phyloP scores from a whole-genome alignment of 1,140 invertebrate species.

The Sipha flava region DNA sequence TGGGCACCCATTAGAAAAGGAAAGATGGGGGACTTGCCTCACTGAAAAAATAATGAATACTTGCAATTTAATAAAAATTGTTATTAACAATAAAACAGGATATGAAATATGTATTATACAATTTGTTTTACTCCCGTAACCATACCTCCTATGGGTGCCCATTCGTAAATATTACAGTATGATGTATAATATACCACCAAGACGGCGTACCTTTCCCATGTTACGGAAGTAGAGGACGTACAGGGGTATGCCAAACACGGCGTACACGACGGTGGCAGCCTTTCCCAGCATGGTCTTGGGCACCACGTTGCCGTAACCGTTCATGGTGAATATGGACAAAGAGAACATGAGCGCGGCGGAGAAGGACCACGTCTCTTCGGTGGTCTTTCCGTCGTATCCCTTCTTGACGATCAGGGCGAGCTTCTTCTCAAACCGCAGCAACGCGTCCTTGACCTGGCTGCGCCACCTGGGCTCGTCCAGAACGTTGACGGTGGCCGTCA shows the following conservation, averaged over 20 bases:
- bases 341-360: slow-evolving; percentile 80
- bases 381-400: slow-evolving; percentile 67
- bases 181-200: background rate
- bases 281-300: slow-evolving; percentile 86
- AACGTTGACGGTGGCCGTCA: slow-evolving; percentile 62
- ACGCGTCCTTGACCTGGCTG: slow-evolving; percentile 53
- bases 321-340: slow-evolving; percentile 81
- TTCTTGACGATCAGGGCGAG: slow-evolving; percentile 60
- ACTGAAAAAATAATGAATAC: too few species aligned
- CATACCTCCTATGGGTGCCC: too few species aligned
- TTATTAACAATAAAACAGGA: too few species aligned
- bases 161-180: too few species aligned
- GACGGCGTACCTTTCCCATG: slow-evolving; percentile 60
- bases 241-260: slow-evolving; percentile 88
- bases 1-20: too few species aligned
- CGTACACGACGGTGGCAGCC: slow-evolving; percentile 84
- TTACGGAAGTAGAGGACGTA: slow-evolving; percentile 83
- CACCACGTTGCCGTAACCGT: slow-evolving; percentile 90
- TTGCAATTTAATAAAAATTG: too few species aligned
- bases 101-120: too few species aligned
- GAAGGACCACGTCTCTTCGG: slow-evolving; percentile 69
- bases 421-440: slow-evolving; percentile 61
- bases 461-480: slow-evolving; percentile 67
- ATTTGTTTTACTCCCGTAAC: too few species aligned
- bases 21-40: too few species aligned